These are phyloP conservation scores for Entomobrya proxima DNA, from an alignment of 2,888 invertebrate species.

Conservation along the genomic window DNA sequence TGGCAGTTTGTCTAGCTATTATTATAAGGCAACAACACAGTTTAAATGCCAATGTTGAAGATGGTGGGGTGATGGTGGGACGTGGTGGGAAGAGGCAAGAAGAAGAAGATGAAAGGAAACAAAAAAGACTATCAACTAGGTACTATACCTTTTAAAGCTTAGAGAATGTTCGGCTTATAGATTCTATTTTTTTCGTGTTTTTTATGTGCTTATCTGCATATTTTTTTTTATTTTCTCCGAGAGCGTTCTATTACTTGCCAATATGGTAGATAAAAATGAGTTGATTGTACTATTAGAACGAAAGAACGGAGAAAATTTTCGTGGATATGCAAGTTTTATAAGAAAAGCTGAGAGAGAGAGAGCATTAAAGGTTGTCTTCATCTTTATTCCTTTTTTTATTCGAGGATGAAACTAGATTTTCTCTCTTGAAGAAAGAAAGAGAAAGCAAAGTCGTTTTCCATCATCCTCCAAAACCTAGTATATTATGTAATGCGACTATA, in stretches of 20 bases:
- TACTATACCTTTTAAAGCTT: slow-evolving; percentile 6
- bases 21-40: slow-evolving; percentile 24
- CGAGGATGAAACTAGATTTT: slow-evolving; percentile 63
- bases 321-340: slow-evolving; percentile 30
- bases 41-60: no score
- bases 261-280: slow-evolving; percentile 63
- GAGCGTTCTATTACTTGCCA: slow-evolving; percentile 65
- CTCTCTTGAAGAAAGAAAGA: no score
- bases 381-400: slow-evolving; percentile 37
- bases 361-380: slow-evolving; percentile 47
- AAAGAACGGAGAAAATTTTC: background rate
- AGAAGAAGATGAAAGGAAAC: slow-evolving; percentile 10
- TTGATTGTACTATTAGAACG: slow-evolving; percentile 51
- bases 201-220: slow-evolving; percentile 28
- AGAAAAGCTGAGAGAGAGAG: no score
- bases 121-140: background rate
- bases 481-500: slow-evolving; percentile 7
- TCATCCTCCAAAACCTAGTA: background rate
- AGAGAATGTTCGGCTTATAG: slow-evolving; percentile 1
- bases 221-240: slow-evolving; percentile 47
- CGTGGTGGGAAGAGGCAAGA: no score
- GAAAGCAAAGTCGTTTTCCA: slow-evolving; percentile 31
- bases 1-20: background rate
- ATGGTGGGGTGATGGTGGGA: background rate
- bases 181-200: background rate